Evolutionary conservation across 2,113 vertebrate genomes (phyloP).

Genomic region (Crotalus tigris): DNA sequence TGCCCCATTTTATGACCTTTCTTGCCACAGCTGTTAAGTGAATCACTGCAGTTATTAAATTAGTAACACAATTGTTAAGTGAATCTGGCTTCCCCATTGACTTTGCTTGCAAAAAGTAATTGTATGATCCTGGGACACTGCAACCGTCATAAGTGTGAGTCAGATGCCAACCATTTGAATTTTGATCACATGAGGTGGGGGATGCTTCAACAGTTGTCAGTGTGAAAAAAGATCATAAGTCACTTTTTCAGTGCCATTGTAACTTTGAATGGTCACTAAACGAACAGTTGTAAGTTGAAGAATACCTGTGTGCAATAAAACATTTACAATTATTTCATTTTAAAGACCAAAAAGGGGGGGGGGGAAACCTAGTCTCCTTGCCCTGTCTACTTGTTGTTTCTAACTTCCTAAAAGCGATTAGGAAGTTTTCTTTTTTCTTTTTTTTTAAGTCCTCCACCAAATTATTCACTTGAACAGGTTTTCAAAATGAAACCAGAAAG

Average conservation of each 20-base stretch:
- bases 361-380: background rate
- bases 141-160: no score
- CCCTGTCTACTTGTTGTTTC: background rate
- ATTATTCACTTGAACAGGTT: slow-evolving; percentile 59
- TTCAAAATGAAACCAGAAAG: slow-evolving; percentile 65
- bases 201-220: background rate
- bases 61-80: background rate
- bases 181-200: background rate
- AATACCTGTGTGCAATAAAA: slow-evolving; percentile 8
- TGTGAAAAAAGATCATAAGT: background rate
- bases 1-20: background rate
- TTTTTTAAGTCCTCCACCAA: slow-evolving; percentile 8
- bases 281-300: background rate
- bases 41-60: background rate
- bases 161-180: background rate
- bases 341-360: slow-evolving; percentile 17
- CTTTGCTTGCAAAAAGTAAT: background rate
- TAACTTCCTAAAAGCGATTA: background rate
- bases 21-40: background rate
- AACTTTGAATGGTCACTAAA: background rate
- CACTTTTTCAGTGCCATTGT: background rate
- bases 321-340: slow-evolving; percentile 6
- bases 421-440: no score
- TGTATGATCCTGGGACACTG: no score
- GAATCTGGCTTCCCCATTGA: background rate